phyloP scores from a whole-genome alignment of 2,888 invertebrate genomes.

The Xanthorhoe spadicearia region DNA sequence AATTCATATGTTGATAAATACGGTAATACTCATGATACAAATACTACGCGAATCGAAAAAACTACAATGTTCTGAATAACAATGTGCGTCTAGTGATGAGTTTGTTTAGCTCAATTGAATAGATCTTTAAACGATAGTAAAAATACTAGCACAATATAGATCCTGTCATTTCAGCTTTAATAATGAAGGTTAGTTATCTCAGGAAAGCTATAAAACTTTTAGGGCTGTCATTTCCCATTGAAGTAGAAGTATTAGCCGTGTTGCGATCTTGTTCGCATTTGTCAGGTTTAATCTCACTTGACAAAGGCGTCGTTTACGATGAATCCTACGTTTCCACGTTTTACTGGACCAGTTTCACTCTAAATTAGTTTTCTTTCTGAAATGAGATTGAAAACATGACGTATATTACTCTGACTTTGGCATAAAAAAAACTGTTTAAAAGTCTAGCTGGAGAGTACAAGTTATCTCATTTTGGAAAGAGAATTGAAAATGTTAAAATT shows the following conservation, averaged over 20 bases:
- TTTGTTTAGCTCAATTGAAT: neutral
- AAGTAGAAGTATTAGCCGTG: slow-evolving; percentile 42
- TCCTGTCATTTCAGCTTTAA: neutral
- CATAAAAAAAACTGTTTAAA: neutral
- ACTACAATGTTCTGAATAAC: neutral
- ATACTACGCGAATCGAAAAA: neutral
- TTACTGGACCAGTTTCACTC: slow-evolving; percentile 54
- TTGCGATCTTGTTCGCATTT: slow-evolving; percentile 46
- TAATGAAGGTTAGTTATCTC: slow-evolving; percentile 2
- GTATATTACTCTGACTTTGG: neutral
- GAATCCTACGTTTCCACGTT: slow-evolving; percentile 55
- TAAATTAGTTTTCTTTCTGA: slow-evolving; percentile 1
- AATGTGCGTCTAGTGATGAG: too few relatives aligned
- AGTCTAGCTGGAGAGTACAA: neutral
- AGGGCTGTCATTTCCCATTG: slow-evolving; percentile 23
- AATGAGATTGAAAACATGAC: slow-evolving; percentile 8
- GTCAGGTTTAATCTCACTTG: slow-evolving; percentile 63
- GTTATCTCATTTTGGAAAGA: neutral
- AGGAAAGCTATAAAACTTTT: slow-evolving; percentile 15
- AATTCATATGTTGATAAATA: too few relatives aligned
- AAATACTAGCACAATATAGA: neutral
- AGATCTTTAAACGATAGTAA: neutral
- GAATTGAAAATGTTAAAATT: neutral
- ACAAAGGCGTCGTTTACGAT: slow-evolving; percentile 65
- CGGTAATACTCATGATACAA: too few relatives aligned